Evolutionary conservation across 2,797 vertebrate species (phyloP), one percentile per base, ranked within the genome.

Genomic region (Rousettus madagascariensis): DNA sequence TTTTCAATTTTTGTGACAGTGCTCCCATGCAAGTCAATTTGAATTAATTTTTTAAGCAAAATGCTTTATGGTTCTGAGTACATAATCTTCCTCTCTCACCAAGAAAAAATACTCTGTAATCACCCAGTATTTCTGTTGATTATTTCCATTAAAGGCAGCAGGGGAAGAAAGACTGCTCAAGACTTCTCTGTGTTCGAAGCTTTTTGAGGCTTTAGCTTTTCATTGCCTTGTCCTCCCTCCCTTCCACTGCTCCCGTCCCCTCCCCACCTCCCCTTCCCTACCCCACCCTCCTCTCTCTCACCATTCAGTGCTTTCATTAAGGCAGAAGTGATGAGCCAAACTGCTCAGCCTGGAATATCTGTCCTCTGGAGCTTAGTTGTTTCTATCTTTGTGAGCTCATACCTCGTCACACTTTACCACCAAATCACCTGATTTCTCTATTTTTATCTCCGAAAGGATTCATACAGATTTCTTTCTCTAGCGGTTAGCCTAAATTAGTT

Each of bases 1-100:
- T 95, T 97, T 97, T 96, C 94, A 95, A 94, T 97, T 96, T 96
- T 90, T 77, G 43, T 91, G 96, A 95, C 85, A 80, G n/a, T 93
- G 92, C 69, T 86, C 68, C 77, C 28, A 79, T 96, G 90, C 93
- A 97, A 97, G 90, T 95, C 95, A 96, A 97, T 96, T 96, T 97
- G 96, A 97, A 97, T 97, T 98, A 98, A 97, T 97, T 98, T 97
- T 95, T 95, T 87, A 95, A 95, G 90, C 92, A 97, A 97, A 96
- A 97, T 96, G 90, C 95, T 97, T 95, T 97, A 97, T 97, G 92
- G 90, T 92, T 96, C 90, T 95, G 94, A 97, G 96, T 97, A 96
- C 88, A 95, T 97, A 97, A 97, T 97, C 91, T 94, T 57, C 51
- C 74, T 97, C 95, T 96, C 96, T 96, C 75, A 87, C 90, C 86